phyloP scores from a whole-genome alignment of 2,888 invertebrate species.

The Criorhina ranunculi region DNA sequence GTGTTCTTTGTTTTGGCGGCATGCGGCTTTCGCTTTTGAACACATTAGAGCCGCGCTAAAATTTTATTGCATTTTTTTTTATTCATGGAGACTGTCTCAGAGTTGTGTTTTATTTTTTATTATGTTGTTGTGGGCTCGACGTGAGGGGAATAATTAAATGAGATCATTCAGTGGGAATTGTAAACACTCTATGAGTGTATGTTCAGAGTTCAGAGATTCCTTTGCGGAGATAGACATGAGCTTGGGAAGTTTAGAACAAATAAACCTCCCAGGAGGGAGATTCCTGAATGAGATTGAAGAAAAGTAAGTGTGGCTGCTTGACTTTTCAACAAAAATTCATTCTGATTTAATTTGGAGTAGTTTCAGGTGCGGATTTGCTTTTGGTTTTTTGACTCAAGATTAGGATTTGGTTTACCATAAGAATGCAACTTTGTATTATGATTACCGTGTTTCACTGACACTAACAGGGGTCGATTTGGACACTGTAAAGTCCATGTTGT shows the following conservation, averaged over 20 bases:
- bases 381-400: too few relatives aligned
- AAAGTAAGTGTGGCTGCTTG: neutral
- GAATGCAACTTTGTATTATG: too few relatives aligned
- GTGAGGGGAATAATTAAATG: slow-evolving; percentile 61
- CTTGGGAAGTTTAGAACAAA: slow-evolving; percentile 15
- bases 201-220: slow-evolving; percentile 24
- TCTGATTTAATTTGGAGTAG: slow-evolving; percentile 10
- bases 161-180: slow-evolving; percentile 42
- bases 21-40: neutral
- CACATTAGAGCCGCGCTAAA: slow-evolving; percentile 42
- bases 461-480: too few relatives aligned
- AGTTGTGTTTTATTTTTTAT: slow-evolving; percentile 35
- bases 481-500: too few relatives aligned
- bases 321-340: neutral
- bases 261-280: slow-evolving; percentile 44
- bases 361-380: neutral
- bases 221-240: slow-evolving; percentile 13
- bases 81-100: neutral
- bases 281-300: slow-evolving; percentile 14
- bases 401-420: too few relatives aligned
- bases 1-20: slow-evolving; percentile 18
- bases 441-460: too few relatives aligned
- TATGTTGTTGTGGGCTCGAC: slow-evolving; percentile 33
- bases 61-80: slow-evolving; percentile 35
- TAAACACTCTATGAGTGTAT: slow-evolving; percentile 9